Evolutionary conservation across 2,797 vertebrate genomes (phyloP).

Genomic region (Anniella stebbinsi): DNA sequence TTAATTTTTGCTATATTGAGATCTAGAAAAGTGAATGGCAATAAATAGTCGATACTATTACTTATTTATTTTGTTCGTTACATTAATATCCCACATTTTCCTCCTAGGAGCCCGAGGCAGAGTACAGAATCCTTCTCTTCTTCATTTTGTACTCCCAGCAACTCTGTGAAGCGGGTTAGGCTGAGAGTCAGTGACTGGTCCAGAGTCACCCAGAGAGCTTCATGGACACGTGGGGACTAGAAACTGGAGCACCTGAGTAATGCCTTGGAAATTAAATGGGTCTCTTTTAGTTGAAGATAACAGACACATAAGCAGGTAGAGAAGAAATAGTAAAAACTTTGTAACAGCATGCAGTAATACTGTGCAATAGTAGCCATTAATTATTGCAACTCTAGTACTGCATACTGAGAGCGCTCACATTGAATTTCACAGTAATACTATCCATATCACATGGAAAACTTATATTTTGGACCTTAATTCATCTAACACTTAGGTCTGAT

Average conservation of each 20-base stretch:
- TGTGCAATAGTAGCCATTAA: slow-evolving; percentile 9
- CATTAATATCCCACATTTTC: too few species aligned
- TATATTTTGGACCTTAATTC: not conserved
- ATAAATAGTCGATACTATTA: not conserved
- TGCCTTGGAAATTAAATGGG: not conserved
- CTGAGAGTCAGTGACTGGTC: too few species aligned
- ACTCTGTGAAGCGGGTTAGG: too few species aligned
- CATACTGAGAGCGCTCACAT: slow-evolving; percentile 32
- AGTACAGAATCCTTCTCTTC: too few species aligned
- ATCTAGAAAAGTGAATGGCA: not conserved
- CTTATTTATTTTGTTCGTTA: too few species aligned
- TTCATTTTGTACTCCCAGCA: too few species aligned
- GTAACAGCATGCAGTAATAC: not conserved
- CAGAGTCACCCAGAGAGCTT: not conserved
- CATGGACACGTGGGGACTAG: not conserved
- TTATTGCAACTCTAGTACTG: not conserved
- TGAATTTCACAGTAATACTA: slow-evolving; percentile 19
- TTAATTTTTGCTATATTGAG: not conserved
- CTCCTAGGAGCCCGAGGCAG: too few species aligned
- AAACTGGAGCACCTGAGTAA: not conserved
- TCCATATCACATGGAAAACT: not conserved
- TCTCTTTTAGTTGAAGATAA: not conserved
- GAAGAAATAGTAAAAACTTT: not conserved
- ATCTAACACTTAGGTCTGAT: not conserved
- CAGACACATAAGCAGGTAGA: not conserved